These are phyloP conservation scores for Myocastor coypus DNA, from an alignment of 2,113 vertebrate genomes.

Conservation along the genomic window DNA sequence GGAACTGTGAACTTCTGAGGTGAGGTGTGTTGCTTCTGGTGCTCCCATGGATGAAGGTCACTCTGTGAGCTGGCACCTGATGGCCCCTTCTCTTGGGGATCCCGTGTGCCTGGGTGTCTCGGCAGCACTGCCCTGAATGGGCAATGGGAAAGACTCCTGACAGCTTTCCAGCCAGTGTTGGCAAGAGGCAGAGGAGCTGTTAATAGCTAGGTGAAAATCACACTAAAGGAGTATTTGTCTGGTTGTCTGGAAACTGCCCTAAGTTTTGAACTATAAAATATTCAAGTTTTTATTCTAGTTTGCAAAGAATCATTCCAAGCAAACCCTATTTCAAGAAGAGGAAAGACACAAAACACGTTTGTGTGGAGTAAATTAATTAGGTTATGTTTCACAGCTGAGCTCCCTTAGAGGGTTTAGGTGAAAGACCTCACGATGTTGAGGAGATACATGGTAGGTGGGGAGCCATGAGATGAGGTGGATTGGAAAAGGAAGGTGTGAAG, in stretches of 20 bases:
- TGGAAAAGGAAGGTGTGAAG: neutral
- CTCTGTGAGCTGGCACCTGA: fast-evolving
- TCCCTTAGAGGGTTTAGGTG: neutral
- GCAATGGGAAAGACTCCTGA: neutral
- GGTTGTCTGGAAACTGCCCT: neutral
- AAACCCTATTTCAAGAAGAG: neutral
- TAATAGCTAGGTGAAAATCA: neutral
- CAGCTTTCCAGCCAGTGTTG: neutral
- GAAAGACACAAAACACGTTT: neutral
- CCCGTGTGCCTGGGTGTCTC: neutral
- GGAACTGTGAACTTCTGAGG: neutral
- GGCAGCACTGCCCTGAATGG: neutral
- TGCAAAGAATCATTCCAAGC: neutral
- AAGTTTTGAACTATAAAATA: neutral
- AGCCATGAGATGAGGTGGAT: neutral
- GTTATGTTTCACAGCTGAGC: neutral
- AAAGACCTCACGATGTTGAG: neutral
- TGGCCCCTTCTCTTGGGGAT: neutral
- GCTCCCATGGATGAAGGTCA: too few species aligned
- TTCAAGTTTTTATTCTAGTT: neutral
- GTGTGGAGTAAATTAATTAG: neutral
- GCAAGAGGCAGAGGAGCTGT: too few species aligned
- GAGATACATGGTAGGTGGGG: neutral
- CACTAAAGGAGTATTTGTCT: neutral
- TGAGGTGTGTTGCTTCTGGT: neutral